A percentile compares a stretch with the other conserved stretches of the same genome.
phyloP scores from a whole-genome alignment of 2,797 vertebrate genomes.

The Chromobotia macracanthus region DNA sequence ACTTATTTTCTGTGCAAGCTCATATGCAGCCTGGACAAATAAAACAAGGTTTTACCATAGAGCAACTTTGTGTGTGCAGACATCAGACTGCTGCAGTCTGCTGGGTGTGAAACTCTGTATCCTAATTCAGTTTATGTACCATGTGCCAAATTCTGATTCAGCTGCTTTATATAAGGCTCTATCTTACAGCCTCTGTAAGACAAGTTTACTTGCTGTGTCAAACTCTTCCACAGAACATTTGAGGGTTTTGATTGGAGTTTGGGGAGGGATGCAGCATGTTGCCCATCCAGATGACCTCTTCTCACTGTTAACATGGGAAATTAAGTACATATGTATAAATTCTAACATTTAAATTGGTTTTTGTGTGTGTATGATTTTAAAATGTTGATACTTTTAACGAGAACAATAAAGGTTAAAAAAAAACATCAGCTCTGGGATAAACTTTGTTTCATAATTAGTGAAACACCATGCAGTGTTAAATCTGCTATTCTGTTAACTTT shows the following conservation, averaged over 20 bases:
- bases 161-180: conserved; percentile 79
- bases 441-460: too few species aligned
- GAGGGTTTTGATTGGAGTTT: conserved; percentile 65
- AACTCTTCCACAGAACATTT: background rate
- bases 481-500: too few species aligned
- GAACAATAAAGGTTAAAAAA: too few species aligned
- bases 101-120: background rate
- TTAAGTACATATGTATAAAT: conserved; percentile 91
- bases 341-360: conserved; percentile 89
- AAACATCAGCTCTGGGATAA: too few species aligned
- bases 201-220: too few species aligned
- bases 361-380: conserved; percentile 93
- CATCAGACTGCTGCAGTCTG: background rate
- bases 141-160: conserved; percentile 62
- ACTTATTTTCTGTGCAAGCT: conserved; percentile 67
- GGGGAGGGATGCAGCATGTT: too few species aligned
- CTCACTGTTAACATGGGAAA: conserved; percentile 75
- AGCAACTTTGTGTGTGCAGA: background rate
- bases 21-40: conserved; percentile 57
- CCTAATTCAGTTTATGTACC: conserved; percentile 48
- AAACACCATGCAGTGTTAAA: too few species aligned
- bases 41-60: conserved; percentile 57
- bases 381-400: conserved; percentile 70
- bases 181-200: conserved; percentile 48
- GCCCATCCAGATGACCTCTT: too few species aligned